Base-by-base conservation (phyloP, 2,888 invertebrate species). In the Anthophora plumipes region DNA sequence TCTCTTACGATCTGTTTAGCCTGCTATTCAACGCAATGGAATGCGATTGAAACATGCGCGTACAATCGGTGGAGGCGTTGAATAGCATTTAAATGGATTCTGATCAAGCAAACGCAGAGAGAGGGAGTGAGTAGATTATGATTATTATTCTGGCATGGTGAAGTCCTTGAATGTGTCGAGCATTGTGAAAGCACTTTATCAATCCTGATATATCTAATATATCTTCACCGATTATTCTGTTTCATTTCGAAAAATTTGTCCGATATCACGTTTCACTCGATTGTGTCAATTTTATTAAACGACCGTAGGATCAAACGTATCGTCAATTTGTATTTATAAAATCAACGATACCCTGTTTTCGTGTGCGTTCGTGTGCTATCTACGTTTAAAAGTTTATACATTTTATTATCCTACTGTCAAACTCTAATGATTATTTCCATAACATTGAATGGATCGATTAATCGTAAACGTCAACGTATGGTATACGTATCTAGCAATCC, bases 111-210 rank as follows among this genome's bases (percentile, higher is more conserved):
- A 6, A 14, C n/a, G n/a, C n/a, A n/a, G n/a, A n/a, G n/a, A n/a
- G n/a, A n/a, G n/a, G n/a, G n/a, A n/a, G n/a, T n/a, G n/a, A 39
- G 39, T 52, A 39, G 66, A 66, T 52, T 52, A 66, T 11, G 39
- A 22, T 12, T 17, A 31, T 52, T 52, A 66, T 50, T 20, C n/a
- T 9, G 37, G 14, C n/a, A 20, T 50, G 20, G 0, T n/a, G 7
- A 0, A 1, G 20, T 37, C 31, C 12, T 12, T 5, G 63, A 48
- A 7, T 14, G n/a, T n/a, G 31, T n/a, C 1, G 12, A 8, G 12
- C 31, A 48, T 31, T 0, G 31, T n/a, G 14, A 31, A n/a, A n/a
- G 39, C 41, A 14, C 17, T 14, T 46, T 17, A 2, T 46, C 12
- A 17, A 6, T 46, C 17, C 12, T 17, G 4, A 20, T 41, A 39